A percentile compares a stretch with the other conserved stretches of the same genome.
Evolutionary conservation across 2,888 invertebrate species (phyloP).

Genomic region (Hydriomena furcata): DNA sequence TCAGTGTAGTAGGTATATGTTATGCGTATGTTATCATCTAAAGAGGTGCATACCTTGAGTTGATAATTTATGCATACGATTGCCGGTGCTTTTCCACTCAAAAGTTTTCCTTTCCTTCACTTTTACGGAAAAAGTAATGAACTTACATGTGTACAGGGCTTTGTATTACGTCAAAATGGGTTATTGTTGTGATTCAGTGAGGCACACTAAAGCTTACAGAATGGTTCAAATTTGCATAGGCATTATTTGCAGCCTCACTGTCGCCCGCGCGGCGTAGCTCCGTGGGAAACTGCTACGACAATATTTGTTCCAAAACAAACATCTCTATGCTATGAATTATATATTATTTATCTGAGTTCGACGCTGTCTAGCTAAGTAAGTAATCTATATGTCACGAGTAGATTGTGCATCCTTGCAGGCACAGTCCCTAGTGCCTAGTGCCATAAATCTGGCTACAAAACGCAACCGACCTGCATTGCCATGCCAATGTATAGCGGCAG

Average conservation of each 20-base stretch:
- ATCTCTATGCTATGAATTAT: slow-evolving; percentile 61
- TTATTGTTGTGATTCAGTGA: slow-evolving; percentile 25
- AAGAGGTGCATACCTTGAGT: too few relatives aligned
- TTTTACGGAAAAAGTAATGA: too few relatives aligned
- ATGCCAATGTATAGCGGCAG: slow-evolving; percentile 40
- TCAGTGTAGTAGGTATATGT: too few relatives aligned
- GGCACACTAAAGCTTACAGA: slow-evolving; percentile 17
- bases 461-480: slow-evolving; percentile 48
- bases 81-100: too few relatives aligned
- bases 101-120: too few relatives aligned
- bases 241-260: slow-evolving; percentile 19
- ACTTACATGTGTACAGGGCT: not conserved
- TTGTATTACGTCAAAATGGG: slow-evolving; percentile 1
- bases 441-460: slow-evolving; percentile 51
- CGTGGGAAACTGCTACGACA: slow-evolving; percentile 70
- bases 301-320: slow-evolving; percentile 35
- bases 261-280: slow-evolving; percentile 35
- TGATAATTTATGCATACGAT: too few relatives aligned
- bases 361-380: slow-evolving; percentile 61
- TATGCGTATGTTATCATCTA: too few relatives aligned
- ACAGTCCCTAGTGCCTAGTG: slow-evolving; percentile 41
- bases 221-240: slow-evolving; percentile 33
- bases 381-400: slow-evolving; percentile 70
- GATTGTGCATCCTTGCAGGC: slow-evolving; percentile 71
- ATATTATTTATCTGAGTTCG: slow-evolving; percentile 66